Evolutionary conservation across 2,797 vertebrate genomes (phyloP), one percentile per base, ranked within the genome.

Genomic region (Typhlichthys eigenmanni): DNA sequence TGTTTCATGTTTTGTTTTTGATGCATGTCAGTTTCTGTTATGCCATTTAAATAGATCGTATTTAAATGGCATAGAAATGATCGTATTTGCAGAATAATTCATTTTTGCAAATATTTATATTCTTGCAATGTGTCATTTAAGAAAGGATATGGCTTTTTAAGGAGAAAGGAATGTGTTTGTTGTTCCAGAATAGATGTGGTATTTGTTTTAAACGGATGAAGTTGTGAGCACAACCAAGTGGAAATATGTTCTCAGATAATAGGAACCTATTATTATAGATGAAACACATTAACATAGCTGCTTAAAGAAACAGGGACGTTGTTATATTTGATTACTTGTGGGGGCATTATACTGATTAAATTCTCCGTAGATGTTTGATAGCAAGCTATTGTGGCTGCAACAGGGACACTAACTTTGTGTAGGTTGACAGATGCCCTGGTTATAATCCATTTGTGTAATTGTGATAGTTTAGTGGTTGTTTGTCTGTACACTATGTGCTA

Each of bases 1-100:
- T 72, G 91, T 88, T 91, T 92, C 87, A 91, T 88, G 82, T 29
- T 11, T 80, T 78, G 75, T 69, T 79, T 78, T 83, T 64, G 79
- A 78, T 87, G 83, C 83, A 82, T 83, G 85, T 81, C 76, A 65
- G 64, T 80, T 88, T 89, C 83, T 55, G 65, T 87, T 86, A 78
- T 75, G 67, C 77, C 64, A 53, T 74, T 77, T 68, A 70, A 72
- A 69, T 48, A 52, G 62, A 50, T 58, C n/a, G n/a, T n/a, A n/a
- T n/a, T n/a, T n/a, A n/a, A n/a, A n/a, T n/a, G n/a, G n/a, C n/a
- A n/a, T n/a, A n/a, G n/a, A n/a, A n/a, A 60, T 13, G 32, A 12
- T 45, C 61, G 69, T 48, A 47, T 53, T 71, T 10, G 69, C 58
- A n/a, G 62, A 46, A 51, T 51, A 62, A 4, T 46, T 56, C 59